Evolutionary conservation across 1,140 invertebrate species (phyloP), one percentile per base, ranked within the genome.

Genomic region (Pseudomyrmex sp.): DNA sequence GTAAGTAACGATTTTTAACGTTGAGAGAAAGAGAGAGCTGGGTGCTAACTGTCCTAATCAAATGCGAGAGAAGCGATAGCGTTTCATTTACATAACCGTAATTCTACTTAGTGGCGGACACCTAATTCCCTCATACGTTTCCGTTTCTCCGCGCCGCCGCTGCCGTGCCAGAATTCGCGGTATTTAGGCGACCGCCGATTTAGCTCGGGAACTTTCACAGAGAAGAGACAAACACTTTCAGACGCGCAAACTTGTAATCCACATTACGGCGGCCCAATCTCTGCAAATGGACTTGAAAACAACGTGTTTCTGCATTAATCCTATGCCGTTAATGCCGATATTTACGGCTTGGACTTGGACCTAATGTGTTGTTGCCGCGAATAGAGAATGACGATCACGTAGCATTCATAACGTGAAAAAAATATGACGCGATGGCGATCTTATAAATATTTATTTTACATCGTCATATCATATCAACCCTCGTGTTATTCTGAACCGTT

Each of bases 31-130:
- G 35, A 35, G 35, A 35, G 44, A 54, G 44, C 58, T 58, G 59
- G 66, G 76, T 82, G 83, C 80, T 91, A 90, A 91, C 79, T 82
- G 75, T 84, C 72, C 74, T 84, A 91, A 84, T 77, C 76, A 82
- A 89, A 85, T 83, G 84, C 65, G 77, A 35, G 35, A 35, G 35
- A 59, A 18, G 80, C 66, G 89, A 93, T 92, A 89, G 77, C 85
- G 82, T 90, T 93, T 91, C 90, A 93, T 94, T 94, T 94, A 92
- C 91, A 94, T 94, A 93, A 93, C 91, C 88, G 86, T 92, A 91
- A 92, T 91, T 89, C 91, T 90, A 90, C 90, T 93, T 91, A 91
- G 88, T 86, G 89, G 86, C 83, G 83, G 85, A 91, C 83, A 82
- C 84, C 90, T 91, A 91, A 91, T 91, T 89, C 88, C 70, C 83